These are phyloP conservation scores for Akabosia matsudoensis DNA, from an alignment of 1,140 invertebrate species.

Conservation along the genomic window DNA sequence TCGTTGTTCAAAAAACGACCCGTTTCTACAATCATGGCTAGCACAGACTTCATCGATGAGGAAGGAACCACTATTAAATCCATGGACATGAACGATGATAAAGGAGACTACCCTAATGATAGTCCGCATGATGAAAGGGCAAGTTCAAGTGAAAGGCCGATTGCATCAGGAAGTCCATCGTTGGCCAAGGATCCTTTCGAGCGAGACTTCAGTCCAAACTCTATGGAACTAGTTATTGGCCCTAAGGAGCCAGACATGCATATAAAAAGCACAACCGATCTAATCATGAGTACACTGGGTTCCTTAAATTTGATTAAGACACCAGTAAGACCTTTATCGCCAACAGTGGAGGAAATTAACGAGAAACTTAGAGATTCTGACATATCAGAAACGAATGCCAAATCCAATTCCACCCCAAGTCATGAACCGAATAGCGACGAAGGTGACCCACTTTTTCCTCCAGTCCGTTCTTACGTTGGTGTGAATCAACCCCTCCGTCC, in stretches of 20 bases:
- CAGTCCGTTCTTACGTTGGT: conserved; percentile 43
- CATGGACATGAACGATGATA: no score
- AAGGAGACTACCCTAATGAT: no score
- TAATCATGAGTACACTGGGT: conserved; percentile 40
- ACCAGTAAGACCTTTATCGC: not conserved
- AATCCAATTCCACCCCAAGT: no score
- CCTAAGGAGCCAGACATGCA: conserved; percentile 1
- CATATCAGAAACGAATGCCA: not conserved
- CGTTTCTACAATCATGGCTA: not conserved
- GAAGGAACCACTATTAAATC: not conserved
- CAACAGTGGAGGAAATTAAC: not conserved
- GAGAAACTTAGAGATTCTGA: conserved; percentile 15
- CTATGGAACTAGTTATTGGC: not conserved
- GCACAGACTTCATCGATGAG: not conserved
- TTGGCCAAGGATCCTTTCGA: not conserved
- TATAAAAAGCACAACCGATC: conserved; percentile 37
- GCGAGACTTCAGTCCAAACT: not conserved
- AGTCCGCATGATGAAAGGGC: not conserved
- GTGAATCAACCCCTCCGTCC: conserved; percentile 43
- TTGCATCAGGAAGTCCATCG: not conserved
- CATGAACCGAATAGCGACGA: not conserved
- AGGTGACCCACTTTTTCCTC: conserved; percentile 39
- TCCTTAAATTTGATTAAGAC: conserved; percentile 43
- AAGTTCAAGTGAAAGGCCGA: not conserved
- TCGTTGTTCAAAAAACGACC: conserved; percentile 11